A percentile compares a stretch with the other conserved stretches of the same genome.
phyloP scores from a whole-genome alignment of 1,140 invertebrate genomes.

The Rhagoletis pomonella region DNA sequence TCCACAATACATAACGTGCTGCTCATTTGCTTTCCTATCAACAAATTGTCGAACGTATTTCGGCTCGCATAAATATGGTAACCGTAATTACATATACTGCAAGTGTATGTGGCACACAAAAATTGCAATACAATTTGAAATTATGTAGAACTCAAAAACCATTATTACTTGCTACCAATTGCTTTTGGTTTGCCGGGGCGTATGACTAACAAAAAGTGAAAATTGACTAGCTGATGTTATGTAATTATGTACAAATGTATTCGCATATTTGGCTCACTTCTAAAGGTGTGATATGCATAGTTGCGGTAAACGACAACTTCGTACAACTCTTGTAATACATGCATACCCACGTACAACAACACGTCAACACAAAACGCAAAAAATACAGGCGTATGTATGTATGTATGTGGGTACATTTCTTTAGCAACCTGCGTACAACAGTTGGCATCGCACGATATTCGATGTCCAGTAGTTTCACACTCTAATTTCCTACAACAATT shows the following conservation, averaged over 20 bases:
- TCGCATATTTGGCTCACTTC: not conserved
- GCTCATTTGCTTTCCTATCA: too few species aligned
- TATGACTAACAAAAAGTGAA: constrained; percentile 25
- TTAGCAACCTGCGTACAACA: not conserved
- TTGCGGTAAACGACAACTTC: not conserved
- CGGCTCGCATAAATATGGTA: too few species aligned
- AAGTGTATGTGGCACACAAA: not conserved
- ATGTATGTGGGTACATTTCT: not conserved
- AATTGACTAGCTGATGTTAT: not conserved
- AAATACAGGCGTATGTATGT: not conserved
- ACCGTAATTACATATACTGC: too few species aligned
- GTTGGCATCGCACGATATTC: not conserved
- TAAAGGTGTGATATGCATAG: not conserved
- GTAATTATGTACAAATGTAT: not conserved
- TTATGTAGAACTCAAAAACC: not conserved
- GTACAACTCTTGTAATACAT: not conserved
- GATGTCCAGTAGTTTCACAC: constrained; percentile 30
- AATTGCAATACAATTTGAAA: not conserved
- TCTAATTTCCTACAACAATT: constrained; percentile 40
- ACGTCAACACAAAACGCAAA: not conserved
- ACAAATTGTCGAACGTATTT: too few species aligned
- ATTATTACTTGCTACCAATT: not conserved
- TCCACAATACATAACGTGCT: too few species aligned
- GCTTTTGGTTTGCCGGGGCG: not conserved
- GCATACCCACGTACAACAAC: not conserved